Percentiles rank a stretch among this genome's conserved stretches.
phyloP scores from a whole-genome alignment of 2,113 vertebrate species.

The Rhinopomastus cyanomelas region DNA sequence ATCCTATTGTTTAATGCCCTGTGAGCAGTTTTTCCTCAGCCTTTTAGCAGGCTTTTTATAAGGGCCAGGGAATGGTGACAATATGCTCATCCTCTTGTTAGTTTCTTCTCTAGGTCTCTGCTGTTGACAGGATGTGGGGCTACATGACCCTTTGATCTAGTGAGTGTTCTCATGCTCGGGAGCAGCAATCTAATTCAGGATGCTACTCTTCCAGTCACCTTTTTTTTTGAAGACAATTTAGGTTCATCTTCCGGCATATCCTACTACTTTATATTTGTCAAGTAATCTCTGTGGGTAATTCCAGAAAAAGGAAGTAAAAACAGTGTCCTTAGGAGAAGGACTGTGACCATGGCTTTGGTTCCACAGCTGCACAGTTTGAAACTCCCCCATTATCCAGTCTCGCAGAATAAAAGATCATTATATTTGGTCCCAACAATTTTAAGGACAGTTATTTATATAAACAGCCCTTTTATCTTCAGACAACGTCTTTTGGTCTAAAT shows the following conservation, averaged over 20 bases:
- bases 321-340: neutral
- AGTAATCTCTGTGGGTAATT: neutral
- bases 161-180: neutral
- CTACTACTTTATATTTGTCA: neutral
- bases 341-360: neutral
- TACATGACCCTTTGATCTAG: neutral
- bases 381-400: neutral
- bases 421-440: neutral
- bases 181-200: neutral
- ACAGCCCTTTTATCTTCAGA: slow-evolving; percentile 19
- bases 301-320: slow-evolving; percentile 6
- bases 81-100: neutral
- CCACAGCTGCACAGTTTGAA: slow-evolving; percentile 16
- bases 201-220: neutral
- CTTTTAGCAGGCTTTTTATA: too few relatives aligned
- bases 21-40: too few relatives aligned
- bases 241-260: neutral
- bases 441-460: neutral
- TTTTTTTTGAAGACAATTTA: neutral
- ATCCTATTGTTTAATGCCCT: too few relatives aligned
- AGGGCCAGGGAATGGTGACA: neutral
- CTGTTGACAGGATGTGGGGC: neutral
- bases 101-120: neutral
- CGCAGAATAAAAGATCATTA: neutral
- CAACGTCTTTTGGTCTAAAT: neutral